Percentiles rank a stretch among this genome's conserved stretches.
Conservation (phyloP, 2,888 invertebrate genomes). For the Lathronympha strigana region DNA sequence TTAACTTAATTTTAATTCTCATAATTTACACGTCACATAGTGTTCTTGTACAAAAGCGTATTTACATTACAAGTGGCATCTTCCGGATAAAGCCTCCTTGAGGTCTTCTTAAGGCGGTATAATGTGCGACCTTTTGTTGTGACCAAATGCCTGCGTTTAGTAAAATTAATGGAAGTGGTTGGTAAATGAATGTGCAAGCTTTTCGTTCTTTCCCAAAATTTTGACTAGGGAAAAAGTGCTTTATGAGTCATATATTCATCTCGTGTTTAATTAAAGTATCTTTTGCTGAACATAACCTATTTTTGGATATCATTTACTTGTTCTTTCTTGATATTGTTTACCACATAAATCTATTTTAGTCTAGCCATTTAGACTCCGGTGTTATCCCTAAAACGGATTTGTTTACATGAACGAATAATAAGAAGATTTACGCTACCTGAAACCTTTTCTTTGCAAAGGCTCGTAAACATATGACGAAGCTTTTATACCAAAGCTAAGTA, state of each 20-base stretch:
- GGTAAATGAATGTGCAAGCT: neutral
- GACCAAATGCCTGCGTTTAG: slow-evolving; percentile 51
- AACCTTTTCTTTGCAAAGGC: neutral
- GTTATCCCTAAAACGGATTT: neutral
- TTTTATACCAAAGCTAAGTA: neutral
- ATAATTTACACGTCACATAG: slow-evolving; percentile 36
- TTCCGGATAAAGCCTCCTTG: slow-evolving; percentile 76
- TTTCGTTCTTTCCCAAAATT: neutral
- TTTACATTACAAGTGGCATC: slow-evolving; percentile 81
- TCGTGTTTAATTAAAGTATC: too few relatives aligned
- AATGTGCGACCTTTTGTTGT: slow-evolving; percentile 78
- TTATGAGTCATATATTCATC: too few relatives aligned
- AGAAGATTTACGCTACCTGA: slow-evolving; percentile 9
- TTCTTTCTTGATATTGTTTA: slow-evolving; percentile 1
- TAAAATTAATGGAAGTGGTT: slow-evolving; percentile 34
- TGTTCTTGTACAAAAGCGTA: slow-evolving; percentile 62
- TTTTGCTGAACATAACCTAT: too few relatives aligned
- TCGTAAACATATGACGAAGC: neutral
- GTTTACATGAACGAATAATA: neutral
- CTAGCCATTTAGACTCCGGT: slow-evolving; percentile 12
- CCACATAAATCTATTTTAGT: slow-evolving; percentile 4
- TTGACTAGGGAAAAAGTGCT: too few relatives aligned
- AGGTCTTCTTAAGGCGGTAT: slow-evolving; percentile 70
- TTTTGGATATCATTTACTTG: neutral
- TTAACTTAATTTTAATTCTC: slow-evolving; percentile 35